Evolutionary conservation across 2,113 vertebrate genomes (phyloP).

Genomic region (Pedetes capensis): DNA sequence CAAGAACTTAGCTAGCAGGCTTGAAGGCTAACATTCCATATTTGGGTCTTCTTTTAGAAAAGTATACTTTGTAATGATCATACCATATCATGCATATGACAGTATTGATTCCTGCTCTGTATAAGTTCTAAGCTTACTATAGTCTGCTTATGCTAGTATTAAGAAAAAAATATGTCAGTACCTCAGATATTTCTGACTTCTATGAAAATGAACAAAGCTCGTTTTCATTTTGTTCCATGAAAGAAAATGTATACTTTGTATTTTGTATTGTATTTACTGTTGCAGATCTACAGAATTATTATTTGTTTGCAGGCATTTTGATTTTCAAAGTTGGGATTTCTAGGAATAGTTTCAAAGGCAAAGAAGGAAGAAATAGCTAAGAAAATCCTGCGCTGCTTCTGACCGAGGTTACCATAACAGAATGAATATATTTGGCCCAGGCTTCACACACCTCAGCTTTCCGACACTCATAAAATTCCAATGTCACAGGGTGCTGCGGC

Average conservation of each 20-base stretch:
- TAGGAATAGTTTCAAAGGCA: slow-evolving; percentile 10
- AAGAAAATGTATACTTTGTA: neutral
- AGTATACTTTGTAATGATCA: neutral
- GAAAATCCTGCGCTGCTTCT: neutral
- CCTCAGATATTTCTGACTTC: neutral
- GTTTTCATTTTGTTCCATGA: neutral
- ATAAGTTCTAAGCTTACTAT: neutral
- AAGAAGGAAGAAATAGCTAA: neutral
- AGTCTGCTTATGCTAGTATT: neutral
- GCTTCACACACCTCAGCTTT: slow-evolving; percentile 32
- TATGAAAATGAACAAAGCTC: neutral
- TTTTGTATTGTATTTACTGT: slow-evolving; percentile 24
- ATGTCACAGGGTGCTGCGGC: neutral
- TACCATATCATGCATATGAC: neutral
- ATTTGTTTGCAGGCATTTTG: neutral
- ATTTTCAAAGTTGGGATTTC: neutral
- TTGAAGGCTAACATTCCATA: neutral
- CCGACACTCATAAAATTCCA: slow-evolving; percentile 60
- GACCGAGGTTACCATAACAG: neutral
- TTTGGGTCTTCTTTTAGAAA: neutral
- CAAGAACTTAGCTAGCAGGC: neutral
- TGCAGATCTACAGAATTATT: neutral
- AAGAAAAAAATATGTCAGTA: neutral
- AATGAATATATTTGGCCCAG: neutral
- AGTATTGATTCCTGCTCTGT: neutral